These are phyloP conservation scores for Actinemys pallida DNA, from an alignment of 2,113 vertebrate genomes.

Conservation along the genomic window DNA sequence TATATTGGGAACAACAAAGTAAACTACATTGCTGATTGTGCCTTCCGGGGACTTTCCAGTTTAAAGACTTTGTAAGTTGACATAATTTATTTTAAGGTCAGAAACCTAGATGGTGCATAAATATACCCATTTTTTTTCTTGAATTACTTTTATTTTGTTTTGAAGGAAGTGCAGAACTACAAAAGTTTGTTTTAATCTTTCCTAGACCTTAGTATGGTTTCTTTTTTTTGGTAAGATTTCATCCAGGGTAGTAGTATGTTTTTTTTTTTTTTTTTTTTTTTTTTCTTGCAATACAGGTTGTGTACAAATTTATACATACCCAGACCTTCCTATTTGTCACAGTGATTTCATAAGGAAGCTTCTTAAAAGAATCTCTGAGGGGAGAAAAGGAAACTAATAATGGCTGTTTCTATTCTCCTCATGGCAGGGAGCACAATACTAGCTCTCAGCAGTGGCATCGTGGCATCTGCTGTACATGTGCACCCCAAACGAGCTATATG, in stretches of 20 bases:
- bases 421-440: not conserved
- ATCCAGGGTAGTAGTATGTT: not conserved
- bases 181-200: constrained; percentile 46
- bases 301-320: not conserved
- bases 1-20: constrained; percentile 92
- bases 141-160: constrained; percentile 19
- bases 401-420: not conserved
- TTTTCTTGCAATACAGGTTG: not conserved
- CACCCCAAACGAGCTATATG: not conserved
- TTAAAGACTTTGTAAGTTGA: constrained; percentile 92
- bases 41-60: constrained; percentile 91
- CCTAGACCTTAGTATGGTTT: not conserved
- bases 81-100: constrained; percentile 21
- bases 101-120: constrained; percentile 55
- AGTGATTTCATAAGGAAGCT: not conserved
- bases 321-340: not conserved
- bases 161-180: constrained; percentile 37
- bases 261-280: not conserved
- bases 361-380: not conserved
- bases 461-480: not conserved
- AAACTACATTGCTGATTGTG: constrained; percentile 95
- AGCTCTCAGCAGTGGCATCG: not conserved
- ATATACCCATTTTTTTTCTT: constrained; percentile 31
- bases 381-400: not conserved
- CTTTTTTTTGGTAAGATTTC: not conserved